These are phyloP conservation scores for Acromyrmex charruanus DNA, from an alignment of 1,140 invertebrate species.

Conservation along the genomic window DNA sequence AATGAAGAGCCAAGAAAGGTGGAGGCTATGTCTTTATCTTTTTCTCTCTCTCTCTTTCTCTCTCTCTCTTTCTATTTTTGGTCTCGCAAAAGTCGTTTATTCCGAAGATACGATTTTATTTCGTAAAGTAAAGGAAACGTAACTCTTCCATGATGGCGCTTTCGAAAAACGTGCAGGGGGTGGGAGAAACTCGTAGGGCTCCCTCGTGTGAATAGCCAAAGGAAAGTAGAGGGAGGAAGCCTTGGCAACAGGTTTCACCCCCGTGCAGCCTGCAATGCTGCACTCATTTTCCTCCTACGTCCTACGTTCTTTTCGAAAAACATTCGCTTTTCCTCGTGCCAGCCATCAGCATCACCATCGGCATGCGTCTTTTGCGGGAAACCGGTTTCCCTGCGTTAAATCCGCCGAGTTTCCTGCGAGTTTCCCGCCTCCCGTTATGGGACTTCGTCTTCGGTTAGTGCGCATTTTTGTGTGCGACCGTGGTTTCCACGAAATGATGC, in stretches of 20 bases:
- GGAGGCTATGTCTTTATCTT: conserved; percentile 40
- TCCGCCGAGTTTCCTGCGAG: conserved; percentile 70
- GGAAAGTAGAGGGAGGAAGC: conserved; percentile 52
- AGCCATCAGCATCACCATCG: not conserved
- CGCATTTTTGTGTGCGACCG: conserved; percentile 58
- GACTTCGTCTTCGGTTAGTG: conserved; percentile 25
- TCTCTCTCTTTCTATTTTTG: conserved; percentile 10
- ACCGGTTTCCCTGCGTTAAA: conserved; percentile 80
- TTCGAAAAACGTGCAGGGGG: not conserved
- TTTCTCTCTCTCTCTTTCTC: not conserved
- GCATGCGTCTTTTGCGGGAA: conserved; percentile 80
- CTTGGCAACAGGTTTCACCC: conserved; percentile 84
- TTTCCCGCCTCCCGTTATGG: conserved; percentile 61
- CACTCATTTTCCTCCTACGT: conserved; percentile 57
- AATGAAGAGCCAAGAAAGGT: conserved; percentile 37
- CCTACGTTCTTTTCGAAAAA: conserved; percentile 80
- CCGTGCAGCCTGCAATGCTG: conserved; percentile 67
- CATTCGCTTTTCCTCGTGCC: conserved; percentile 71
- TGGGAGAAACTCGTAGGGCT: conserved; percentile 9
- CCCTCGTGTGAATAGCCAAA: not conserved
- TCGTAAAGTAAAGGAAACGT: conserved; percentile 66
- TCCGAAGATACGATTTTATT: conserved; percentile 74
- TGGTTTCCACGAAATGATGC: conserved; percentile 41
- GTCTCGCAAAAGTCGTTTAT: conserved; percentile 63
- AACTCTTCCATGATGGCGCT: conserved; percentile 10